Evolutionary conservation across 2,888 invertebrate species (phyloP).

Genomic region (Belgica antarctica): DNA sequence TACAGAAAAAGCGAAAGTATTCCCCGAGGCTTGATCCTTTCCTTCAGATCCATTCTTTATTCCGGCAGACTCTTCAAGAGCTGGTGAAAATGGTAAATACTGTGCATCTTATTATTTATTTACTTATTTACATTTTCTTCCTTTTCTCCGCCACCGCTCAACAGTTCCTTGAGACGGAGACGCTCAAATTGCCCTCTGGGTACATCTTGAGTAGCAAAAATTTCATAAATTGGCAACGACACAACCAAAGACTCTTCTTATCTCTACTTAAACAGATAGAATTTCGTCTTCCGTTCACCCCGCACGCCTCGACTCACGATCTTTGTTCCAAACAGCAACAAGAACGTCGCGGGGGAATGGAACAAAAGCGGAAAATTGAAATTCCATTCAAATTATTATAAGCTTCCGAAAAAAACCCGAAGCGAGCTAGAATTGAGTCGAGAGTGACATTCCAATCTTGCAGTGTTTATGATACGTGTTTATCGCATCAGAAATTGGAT

Average conservation of each 20-base stretch:
- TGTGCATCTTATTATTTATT: constrained; percentile 25
- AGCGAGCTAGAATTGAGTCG: not conserved
- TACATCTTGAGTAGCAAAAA: not conserved
- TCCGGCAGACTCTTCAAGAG: not conserved
- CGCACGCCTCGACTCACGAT: not conserved
- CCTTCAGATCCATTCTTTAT: not conserved
- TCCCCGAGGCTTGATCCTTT: constrained; percentile 22
- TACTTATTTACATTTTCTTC: constrained; percentile 29
- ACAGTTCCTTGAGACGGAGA: not conserved
- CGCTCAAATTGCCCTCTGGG: constrained; percentile 26
- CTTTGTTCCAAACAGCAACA: not conserved
- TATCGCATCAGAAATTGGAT: constrained; percentile 42
- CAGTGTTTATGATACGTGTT: constrained; percentile 36
- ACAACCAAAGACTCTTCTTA: constrained; percentile 13
- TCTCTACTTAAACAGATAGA: constrained; percentile 2
- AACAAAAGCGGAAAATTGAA: constrained; percentile 11
- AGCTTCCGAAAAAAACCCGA: constrained; percentile 2
- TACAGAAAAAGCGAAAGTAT: not conserved
- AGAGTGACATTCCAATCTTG: too few relatives aligned
- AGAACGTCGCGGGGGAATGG: not conserved
- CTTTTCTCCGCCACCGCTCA: not conserved
- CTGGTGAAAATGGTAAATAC: constrained; percentile 28
- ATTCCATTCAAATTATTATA: constrained; percentile 23
- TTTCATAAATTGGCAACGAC: constrained; percentile 30
- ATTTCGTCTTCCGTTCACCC: constrained; percentile 3